These are phyloP conservation scores for Empis livida DNA, from an alignment of 2,888 invertebrate genomes.

Conservation along the genomic window DNA sequence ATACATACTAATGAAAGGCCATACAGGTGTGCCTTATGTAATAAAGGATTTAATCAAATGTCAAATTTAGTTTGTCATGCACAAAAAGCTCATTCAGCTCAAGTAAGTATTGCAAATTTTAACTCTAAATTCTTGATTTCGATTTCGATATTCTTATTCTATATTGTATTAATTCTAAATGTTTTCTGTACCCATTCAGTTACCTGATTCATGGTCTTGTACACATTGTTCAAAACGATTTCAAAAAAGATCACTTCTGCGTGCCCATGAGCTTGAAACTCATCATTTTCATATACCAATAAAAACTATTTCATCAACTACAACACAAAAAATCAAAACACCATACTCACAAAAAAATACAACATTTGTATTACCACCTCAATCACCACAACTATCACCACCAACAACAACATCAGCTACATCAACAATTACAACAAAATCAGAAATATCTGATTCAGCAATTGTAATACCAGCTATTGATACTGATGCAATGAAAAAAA, in stretches of 20 bases:
- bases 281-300: slow-evolving; percentile 6
- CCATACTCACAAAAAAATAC: not conserved
- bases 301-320: not conserved
- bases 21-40: slow-evolving; percentile 60
- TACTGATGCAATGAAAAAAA: slow-evolving; percentile 42
- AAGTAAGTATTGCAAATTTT: too few relatives aligned
- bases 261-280: slow-evolving; percentile 10
- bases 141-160: too few relatives aligned
- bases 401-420: too few relatives aligned
- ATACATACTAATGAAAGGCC: slow-evolving; percentile 68
- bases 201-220: too few relatives aligned
- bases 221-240: slow-evolving; percentile 1
- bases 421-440: not conserved
- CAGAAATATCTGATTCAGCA: slow-evolving; percentile 13
- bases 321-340: not conserved
- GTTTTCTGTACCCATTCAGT: too few relatives aligned
- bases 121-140: too few relatives aligned
- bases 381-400: not conserved
- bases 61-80: slow-evolving; percentile 69
- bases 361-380: too few relatives aligned
- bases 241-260: slow-evolving; percentile 8
- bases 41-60: slow-evolving; percentile 68
- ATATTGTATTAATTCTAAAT: too few relatives aligned
- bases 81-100: slow-evolving; percentile 12
- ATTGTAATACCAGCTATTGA: slow-evolving; percentile 12